Conservation (phyloP, 2,797 vertebrate species). For the Anguilla obscura region DNA sequence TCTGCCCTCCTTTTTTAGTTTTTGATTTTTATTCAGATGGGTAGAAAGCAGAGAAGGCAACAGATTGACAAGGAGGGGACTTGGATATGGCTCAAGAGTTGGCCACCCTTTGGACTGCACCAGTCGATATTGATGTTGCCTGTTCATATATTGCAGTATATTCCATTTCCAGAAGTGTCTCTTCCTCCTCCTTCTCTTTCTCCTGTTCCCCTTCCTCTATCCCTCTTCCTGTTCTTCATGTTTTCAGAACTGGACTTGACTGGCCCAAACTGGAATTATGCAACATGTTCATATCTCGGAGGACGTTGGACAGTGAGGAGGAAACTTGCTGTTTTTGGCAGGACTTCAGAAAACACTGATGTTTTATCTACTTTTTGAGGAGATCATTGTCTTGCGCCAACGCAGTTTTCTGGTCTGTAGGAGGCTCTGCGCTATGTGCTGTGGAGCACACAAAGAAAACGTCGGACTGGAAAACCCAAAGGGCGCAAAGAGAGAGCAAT, state of each 20-base stretch:
- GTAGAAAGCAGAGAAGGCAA: no score
- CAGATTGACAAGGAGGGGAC: no score
- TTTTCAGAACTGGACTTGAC: not conserved
- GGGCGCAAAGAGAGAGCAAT: slow-evolving; percentile 40
- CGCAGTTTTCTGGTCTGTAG: slow-evolving; percentile 4
- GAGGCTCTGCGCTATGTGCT: not conserved
- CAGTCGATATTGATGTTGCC: no score
- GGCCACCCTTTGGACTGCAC: no score
- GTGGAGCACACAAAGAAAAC: slow-evolving; percentile 13
- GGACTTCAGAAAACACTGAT: slow-evolving; percentile 30
- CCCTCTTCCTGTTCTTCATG: not conserved
- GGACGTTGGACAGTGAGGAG: slow-evolving; percentile 44
- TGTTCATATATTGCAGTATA: no score
- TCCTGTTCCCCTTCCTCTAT: not conserved
- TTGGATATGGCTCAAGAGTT: no score
- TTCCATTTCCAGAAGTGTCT: no score
- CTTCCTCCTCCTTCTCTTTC: not conserved
- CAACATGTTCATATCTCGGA: not conserved
- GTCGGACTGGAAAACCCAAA: slow-evolving; percentile 39
- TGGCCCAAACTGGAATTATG: not conserved
- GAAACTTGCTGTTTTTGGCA: slow-evolving; percentile 46
- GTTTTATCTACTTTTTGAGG: slow-evolving; percentile 37
- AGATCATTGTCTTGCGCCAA: slow-evolving; percentile 39
- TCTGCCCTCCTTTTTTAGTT: no score
- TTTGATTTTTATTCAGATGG: no score